Percentiles rank a stretch among this genome's conserved stretches.
phyloP scores from a whole-genome alignment of 2,113 vertebrate species.

The Apteryx owenii region DNA sequence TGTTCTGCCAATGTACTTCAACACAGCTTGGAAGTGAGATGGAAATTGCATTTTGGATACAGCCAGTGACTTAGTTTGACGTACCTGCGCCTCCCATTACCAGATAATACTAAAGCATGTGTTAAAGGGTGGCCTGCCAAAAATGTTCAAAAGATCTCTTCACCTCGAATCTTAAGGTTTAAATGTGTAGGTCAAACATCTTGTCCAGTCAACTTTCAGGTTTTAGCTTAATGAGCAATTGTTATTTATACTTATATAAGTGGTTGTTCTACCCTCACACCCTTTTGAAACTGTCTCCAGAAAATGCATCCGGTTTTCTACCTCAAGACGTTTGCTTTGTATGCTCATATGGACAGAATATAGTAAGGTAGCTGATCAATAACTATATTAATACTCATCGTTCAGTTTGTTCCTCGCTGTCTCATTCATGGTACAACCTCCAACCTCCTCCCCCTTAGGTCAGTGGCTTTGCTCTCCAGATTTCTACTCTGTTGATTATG shows the following conservation, averaged over 20 bases:
- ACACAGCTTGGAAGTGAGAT: slow-evolving; percentile 37
- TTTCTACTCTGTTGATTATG: neutral
- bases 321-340: neutral
- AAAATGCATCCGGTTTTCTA: neutral
- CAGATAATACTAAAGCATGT: neutral
- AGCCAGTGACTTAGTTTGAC: neutral
- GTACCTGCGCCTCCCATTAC: slow-evolving; percentile 12
- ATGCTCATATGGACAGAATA: neutral
- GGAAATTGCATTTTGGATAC: neutral
- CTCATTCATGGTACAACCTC: neutral
- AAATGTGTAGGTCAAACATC: neutral
- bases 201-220: neutral
- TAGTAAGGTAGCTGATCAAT: neutral
- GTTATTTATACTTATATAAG: neutral
- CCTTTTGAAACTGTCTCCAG: neutral
- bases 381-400: neutral
- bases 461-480: neutral
- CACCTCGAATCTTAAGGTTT: neutral
- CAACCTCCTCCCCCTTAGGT: neutral
- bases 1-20: slow-evolving; percentile 59
- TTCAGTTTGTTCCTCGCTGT: neutral
- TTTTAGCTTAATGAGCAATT: neutral
- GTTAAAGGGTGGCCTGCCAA: neutral
- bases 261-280: neutral
- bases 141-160: neutral